phyloP scores from a whole-genome alignment of 2,113 vertebrate species.

The Chascanopsetta lugubris region DNA sequence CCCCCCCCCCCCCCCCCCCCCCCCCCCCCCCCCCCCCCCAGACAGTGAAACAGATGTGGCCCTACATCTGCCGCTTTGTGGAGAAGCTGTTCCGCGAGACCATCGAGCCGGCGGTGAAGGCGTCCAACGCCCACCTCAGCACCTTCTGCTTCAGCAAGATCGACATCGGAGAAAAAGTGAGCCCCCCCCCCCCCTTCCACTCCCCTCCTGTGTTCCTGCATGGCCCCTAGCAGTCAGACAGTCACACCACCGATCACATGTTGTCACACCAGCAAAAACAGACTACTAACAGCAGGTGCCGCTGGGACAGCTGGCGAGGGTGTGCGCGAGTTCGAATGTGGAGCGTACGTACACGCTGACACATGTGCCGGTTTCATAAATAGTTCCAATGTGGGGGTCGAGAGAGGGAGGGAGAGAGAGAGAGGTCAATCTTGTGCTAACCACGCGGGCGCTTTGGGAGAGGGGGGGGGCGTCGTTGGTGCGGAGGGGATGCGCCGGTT shows the following conservation, averaged over 20 bases:
- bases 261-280: slow-evolving; percentile 34
- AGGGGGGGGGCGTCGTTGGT: slow-evolving; percentile 6
- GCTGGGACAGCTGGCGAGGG: slow-evolving; percentile 35
- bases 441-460: slow-evolving; percentile 11
- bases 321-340: slow-evolving; percentile 22
- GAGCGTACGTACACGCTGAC: slow-evolving; percentile 35
- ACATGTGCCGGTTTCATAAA: slow-evolving; percentile 57
- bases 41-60: slow-evolving; percentile 98
- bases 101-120: slow-evolving; percentile 94
- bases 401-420: slow-evolving; percentile 31
- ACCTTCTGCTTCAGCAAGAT: slow-evolving; percentile 96
- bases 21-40: too few relatives aligned
- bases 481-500: slow-evolving; percentile 31
- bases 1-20: too few relatives aligned
- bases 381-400: slow-evolving; percentile 60
- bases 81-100: slow-evolving; percentile 94
- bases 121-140: slow-evolving; percentile 89
- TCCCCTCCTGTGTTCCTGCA: not conserved
- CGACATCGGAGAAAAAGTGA: slow-evolving; percentile 92
- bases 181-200: too few relatives aligned
- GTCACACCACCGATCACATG: slow-evolving; percentile 10
- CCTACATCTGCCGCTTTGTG: slow-evolving; percentile 93
- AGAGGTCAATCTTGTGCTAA: slow-evolving; percentile 46
- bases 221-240: not conserved
- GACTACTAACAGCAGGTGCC: slow-evolving; percentile 54